Evolutionary conservation across 2,113 vertebrate species (phyloP).

Genomic region (Elgaria multicarinata): DNA sequence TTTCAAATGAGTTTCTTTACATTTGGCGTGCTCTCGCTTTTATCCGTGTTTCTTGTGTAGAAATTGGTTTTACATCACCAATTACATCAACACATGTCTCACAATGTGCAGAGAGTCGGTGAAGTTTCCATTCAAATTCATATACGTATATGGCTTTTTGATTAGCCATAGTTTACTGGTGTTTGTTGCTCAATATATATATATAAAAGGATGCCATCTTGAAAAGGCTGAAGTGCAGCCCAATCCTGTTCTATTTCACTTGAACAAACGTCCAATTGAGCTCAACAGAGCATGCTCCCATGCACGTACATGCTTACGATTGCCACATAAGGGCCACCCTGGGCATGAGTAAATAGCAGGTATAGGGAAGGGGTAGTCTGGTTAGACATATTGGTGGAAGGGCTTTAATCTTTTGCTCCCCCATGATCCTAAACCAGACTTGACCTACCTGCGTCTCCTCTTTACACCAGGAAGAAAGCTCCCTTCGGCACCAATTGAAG

Average conservation of each 20-base stretch:
- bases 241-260: neutral
- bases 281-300: neutral
- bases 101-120: neutral
- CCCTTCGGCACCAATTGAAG: too few relatives aligned
- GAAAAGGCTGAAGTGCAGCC: neutral
- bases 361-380: too few relatives aligned
- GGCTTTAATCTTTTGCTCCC: too few relatives aligned
- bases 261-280: neutral
- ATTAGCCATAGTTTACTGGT: neutral
- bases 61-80: neutral
- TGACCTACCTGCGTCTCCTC: too few relatives aligned
- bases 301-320: neutral
- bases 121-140: neutral
- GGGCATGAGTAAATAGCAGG: too few relatives aligned
- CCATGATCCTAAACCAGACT: too few relatives aligned
- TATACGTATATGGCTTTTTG: neutral
- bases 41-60: neutral
- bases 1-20: neutral
- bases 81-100: neutral
- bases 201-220: neutral
- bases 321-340: too few relatives aligned
- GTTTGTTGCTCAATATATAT: neutral
- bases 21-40: neutral
- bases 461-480: too few relatives aligned
- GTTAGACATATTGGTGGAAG: too few relatives aligned